phyloP scores from a whole-genome alignment of 2,113 vertebrate species.

The Nerophis lumbriciformis region DNA sequence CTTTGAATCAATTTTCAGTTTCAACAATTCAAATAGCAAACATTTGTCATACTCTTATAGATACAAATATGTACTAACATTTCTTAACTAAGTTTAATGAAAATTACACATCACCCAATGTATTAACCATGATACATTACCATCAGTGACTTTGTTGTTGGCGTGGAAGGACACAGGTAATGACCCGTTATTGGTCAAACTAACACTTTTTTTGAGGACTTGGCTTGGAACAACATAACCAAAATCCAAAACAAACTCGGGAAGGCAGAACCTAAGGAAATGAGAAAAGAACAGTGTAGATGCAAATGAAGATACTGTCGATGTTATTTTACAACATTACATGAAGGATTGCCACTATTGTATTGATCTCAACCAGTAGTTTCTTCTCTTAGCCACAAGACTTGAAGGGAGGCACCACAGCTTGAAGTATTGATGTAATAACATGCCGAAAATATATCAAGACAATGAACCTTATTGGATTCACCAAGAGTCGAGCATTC shows the following conservation, averaged over 20 bases:
- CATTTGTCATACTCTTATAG: too few relatives aligned
- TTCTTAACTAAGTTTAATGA: background rate
- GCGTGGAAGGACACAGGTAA: slow-evolving; percentile 47
- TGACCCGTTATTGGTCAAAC: slow-evolving; percentile 38
- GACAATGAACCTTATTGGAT: too few relatives aligned
- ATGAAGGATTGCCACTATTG: too few relatives aligned
- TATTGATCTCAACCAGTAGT: too few relatives aligned
- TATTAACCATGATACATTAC: slow-evolving; percentile 16
- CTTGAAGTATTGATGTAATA: too few relatives aligned
- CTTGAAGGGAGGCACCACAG: too few relatives aligned
- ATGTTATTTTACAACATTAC: too few relatives aligned
- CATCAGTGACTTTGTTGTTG: slow-evolving; percentile 41
- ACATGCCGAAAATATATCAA: too few relatives aligned
- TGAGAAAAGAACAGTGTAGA: background rate
- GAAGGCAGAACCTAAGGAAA: slow-evolving; percentile 32
- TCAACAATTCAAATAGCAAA: too few relatives aligned
- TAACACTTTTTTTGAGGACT: slow-evolving; percentile 24
- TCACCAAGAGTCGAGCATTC: too few relatives aligned
- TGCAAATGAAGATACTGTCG: background rate
- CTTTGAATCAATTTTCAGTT: background rate
- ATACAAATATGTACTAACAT: background rate
- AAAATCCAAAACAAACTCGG: slow-evolving; percentile 58
- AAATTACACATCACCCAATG: background rate
- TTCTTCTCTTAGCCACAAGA: too few relatives aligned
- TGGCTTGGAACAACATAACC: slow-evolving; percentile 35